These are phyloP conservation scores for Australoheros scitulus DNA, from an alignment of 2,113 vertebrate species.

Conservation along the genomic window DNA sequence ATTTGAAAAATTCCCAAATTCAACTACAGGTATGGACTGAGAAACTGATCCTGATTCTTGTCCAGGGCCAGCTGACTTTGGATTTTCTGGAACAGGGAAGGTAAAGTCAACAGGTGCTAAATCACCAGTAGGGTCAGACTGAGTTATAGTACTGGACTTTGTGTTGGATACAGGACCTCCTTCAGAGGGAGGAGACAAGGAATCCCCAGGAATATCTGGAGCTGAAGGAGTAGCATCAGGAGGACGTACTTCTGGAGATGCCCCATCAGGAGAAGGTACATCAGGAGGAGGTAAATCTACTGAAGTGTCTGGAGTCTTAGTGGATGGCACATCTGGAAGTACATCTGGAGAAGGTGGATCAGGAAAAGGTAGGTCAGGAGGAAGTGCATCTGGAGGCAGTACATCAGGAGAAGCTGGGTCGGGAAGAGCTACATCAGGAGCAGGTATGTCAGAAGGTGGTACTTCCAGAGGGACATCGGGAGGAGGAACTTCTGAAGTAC, in stretches of 20 bases:
- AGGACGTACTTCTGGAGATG: slow-evolving; percentile 4
- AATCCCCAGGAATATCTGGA: slow-evolving; percentile 15
- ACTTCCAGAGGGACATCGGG: neutral
- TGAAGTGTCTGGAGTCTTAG: neutral
- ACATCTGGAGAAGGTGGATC: neutral
- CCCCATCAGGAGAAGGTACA: neutral
- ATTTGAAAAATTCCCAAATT: slow-evolving; percentile 4
- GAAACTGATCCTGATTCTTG: slow-evolving; percentile 3
- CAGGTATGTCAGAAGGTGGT: neutral
- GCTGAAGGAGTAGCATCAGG: neutral
- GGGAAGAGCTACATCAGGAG: neutral
- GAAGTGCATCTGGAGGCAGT: neutral
- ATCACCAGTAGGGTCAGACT: slow-evolving; percentile 3
- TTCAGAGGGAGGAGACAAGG: slow-evolving; percentile 5
- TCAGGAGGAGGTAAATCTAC: slow-evolving; percentile 5
- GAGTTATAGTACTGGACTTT: neutral
- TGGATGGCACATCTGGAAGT: neutral
- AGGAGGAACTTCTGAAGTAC: neutral
- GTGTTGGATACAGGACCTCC: slow-evolving; percentile 5
- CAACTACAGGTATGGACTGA: neutral
- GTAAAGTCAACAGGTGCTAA: slow-evolving; percentile 57
- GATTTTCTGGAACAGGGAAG: slow-evolving; percentile 35
- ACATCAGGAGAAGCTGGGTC: neutral
- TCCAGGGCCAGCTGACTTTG: neutral
- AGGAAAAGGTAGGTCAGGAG: neutral